Percentiles rank a stretch among this genome's conserved stretches.
Evolutionary conservation across 1,140 invertebrate species (phyloP).

Genomic region (Halesus radiatus): DNA sequence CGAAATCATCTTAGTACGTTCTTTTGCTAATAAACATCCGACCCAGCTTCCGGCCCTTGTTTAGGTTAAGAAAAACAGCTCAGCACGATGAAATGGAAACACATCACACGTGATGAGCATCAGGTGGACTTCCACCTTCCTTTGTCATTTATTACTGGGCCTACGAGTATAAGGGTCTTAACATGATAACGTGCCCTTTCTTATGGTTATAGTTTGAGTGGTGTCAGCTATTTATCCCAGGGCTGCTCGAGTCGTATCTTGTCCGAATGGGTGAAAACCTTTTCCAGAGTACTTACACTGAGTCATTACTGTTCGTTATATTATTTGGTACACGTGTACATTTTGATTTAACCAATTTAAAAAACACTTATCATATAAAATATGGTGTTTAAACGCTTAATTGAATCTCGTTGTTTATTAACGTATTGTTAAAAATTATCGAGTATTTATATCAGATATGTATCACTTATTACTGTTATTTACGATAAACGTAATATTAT

Average conservation of each 20-base stretch:
- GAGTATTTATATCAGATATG: no score
- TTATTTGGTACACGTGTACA: no score
- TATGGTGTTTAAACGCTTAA: no score
- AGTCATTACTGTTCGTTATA: no score
- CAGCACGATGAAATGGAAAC: conserved; percentile 19
- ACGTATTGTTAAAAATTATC: no score
- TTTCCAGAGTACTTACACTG: neutral
- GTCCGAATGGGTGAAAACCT: conserved; percentile 10
- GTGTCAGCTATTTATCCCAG: conserved; percentile 40
- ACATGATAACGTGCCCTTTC: conserved; percentile 35
- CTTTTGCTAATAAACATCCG: no score
- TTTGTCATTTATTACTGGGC: conserved; percentile 39
- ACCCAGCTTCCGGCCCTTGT: neutral
- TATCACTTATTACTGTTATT: no score
- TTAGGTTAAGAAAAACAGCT: neutral
- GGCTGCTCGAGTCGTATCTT: neutral
- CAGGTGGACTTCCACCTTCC: conserved; percentile 20
- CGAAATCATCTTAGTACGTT: no score
- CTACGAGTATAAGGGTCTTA: conserved; percentile 30
- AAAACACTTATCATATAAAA: no score
- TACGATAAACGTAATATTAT: no score
- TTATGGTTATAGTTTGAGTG: conserved; percentile 42
- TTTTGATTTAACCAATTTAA: no score
- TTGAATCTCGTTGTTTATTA: no score
- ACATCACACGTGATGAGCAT: conserved; percentile 31